Evolutionary conservation across 2,888 invertebrate species (phyloP).

Genomic region (Lithosia quadra): DNA sequence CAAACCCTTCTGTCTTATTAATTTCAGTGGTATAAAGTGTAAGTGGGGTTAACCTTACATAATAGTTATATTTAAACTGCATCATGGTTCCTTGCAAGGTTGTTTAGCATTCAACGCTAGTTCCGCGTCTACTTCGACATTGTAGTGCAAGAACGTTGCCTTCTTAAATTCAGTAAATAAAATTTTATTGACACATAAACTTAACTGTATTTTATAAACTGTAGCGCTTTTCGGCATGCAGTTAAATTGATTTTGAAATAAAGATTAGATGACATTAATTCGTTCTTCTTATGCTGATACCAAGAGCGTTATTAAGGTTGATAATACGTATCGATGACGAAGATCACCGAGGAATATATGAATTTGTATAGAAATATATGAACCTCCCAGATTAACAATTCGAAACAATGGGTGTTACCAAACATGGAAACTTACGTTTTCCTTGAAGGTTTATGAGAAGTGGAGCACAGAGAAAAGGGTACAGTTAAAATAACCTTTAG

Average conservation of each 20-base stretch:
- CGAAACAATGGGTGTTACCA: not conserved
- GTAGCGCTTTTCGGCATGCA: not conserved
- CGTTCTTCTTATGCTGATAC: not conserved
- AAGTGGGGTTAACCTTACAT: slow-evolving; percentile 45
- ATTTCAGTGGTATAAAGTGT: slow-evolving; percentile 7
- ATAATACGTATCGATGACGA: not conserved
- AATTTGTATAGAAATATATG: too few relatives aligned
- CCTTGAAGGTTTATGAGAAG: slow-evolving; percentile 1
- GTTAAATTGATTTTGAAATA: not conserved
- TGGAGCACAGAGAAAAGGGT: not conserved
- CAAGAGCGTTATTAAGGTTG: not conserved
- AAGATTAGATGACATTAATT: not conserved
- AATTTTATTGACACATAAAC: slow-evolving; percentile 38
- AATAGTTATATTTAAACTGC: slow-evolving; percentile 48
- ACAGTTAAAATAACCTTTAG: not conserved
- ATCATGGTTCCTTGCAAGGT: slow-evolving; percentile 53
- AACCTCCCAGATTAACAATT: not conserved
- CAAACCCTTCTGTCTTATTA: not conserved
- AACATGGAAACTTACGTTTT: not conserved
- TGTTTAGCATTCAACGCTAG: slow-evolving; percentile 49
- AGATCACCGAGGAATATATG: too few relatives aligned
- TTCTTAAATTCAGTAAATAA: slow-evolving; percentile 42
- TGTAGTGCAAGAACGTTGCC: slow-evolving; percentile 51
- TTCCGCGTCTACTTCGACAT: slow-evolving; percentile 58
- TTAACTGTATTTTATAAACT: slow-evolving; percentile 9